These are phyloP conservation scores for Dicentrarchus labrax DNA, from an alignment of 2,113 vertebrate genomes.

Conservation along the genomic window DNA sequence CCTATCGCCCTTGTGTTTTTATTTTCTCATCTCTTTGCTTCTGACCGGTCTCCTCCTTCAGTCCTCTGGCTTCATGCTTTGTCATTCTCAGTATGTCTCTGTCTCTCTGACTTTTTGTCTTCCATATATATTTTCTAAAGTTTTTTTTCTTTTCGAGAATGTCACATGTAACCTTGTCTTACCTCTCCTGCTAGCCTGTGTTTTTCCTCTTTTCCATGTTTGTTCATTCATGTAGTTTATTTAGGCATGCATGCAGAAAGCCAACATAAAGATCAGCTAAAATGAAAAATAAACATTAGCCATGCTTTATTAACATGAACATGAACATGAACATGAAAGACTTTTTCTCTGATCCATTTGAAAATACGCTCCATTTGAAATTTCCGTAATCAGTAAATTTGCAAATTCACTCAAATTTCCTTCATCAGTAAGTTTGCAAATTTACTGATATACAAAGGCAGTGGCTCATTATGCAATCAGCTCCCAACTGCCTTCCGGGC, in stretches of 20 bases:
- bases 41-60: background rate
- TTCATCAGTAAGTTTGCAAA: slow-evolving; percentile 8
- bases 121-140: background rate
- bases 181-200: background rate
- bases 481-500: background rate
- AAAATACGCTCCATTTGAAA: background rate
- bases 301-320: background rate
- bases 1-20: slow-evolving; percentile 6
- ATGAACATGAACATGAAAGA: background rate
- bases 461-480: slow-evolving; percentile 29
- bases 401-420: background rate
- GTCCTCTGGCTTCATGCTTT: background rate
- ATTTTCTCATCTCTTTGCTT: background rate
- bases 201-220: background rate
- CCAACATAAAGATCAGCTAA: background rate
- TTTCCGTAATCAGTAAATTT: slow-evolving; percentile 2
- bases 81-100: background rate
- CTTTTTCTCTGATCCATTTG: background rate
- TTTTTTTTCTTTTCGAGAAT: background rate
- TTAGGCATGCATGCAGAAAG: background rate
- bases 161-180: background rate
- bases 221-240: background rate
- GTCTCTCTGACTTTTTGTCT: background rate
- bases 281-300: background rate
- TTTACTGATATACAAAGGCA: slow-evolving; percentile 19